These are phyloP conservation scores for Tachina lurida DNA, from an alignment of 2,888 invertebrate species.

Conservation along the genomic window DNA sequence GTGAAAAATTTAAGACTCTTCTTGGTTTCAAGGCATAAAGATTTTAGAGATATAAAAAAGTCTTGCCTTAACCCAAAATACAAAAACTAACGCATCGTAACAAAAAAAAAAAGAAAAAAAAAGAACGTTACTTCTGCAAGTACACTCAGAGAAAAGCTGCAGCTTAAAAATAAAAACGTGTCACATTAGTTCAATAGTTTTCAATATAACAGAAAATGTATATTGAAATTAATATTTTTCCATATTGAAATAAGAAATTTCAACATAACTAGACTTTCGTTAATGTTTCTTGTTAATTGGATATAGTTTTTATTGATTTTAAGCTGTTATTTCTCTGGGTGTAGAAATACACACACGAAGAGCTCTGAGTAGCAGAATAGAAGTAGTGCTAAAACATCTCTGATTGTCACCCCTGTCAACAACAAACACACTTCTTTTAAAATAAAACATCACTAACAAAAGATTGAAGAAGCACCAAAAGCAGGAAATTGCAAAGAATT, in stretches of 20 bases:
- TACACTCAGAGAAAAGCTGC: no score
- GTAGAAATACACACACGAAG: slow-evolving; percentile 55
- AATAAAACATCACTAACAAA: neutral
- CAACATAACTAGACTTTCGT: no score
- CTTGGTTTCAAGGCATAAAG: neutral
- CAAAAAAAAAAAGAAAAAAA: no score
- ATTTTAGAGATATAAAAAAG: slow-evolving; percentile 50
- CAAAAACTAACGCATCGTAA: neutral
- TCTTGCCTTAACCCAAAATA: slow-evolving; percentile 65
- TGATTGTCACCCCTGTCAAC: slow-evolving; percentile 60
- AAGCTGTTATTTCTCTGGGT: no score
- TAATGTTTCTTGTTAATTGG: no score
- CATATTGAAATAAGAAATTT: no score
- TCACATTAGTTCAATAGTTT: no score
- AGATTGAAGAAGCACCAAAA: neutral
- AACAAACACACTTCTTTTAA: slow-evolving; percentile 38
- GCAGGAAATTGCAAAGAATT: slow-evolving; percentile 14
- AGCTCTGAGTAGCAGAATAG: slow-evolving; percentile 28
- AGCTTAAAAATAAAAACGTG: no score
- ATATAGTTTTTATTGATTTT: no score
- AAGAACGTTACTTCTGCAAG: neutral
- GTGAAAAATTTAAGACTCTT: slow-evolving; percentile 57
- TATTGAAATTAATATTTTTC: no score
- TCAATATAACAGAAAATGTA: no score
- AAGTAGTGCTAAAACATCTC: slow-evolving; percentile 39